Evolutionary conservation across 2,113 vertebrate genomes (phyloP), one percentile per base, ranked within the genome.

Genomic region (Scomber scombrus): DNA sequence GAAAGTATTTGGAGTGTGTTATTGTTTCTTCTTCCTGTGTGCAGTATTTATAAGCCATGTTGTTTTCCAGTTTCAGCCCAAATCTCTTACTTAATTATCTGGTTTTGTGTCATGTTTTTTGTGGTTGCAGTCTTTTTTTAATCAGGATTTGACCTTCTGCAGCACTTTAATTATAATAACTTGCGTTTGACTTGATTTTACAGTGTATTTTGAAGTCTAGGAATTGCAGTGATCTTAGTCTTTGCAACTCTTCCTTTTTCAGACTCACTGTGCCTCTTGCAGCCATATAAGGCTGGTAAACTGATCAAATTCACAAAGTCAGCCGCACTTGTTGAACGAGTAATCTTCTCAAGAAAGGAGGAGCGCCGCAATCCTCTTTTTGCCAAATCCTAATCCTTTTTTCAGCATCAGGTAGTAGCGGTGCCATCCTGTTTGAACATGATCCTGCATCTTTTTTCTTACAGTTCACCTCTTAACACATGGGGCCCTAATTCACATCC

Each of bases 331-430:
- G 8, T 21, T 56, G 62, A 73, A 65, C 45, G 26, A 45, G 67
- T 87, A 85, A 88, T 87, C 86, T 83, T 4, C 67, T 85, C 2
- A 18, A 73, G 68, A n/a, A 13, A 76, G 86, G 67, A 84, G 77
- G 63, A 71, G 55, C 63, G 9, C 54, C n/a, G 64, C 21, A 77
- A 74, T 88, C 81, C 78, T 85, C 72, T 89, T 82, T 87, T 78
- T 80, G 49, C 46, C 58, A 81, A 87, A 84, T 82, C 71, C 66
- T 85, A 83, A 89, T 89, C 79, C 82, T 56, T 86, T 83, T 51
- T 51, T 29, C 45, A 61, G 21, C 64, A 82, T 76, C 58, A 71
- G 74, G 75, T 82, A 43, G 51, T 8, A 49, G 69, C 6, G 0
- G 15, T 13, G 63, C 13, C 23, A 1, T 77, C 66, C 63, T 68